These are phyloP conservation scores for Caenorhabditis briggsae DNA, from an alignment of 1,140 invertebrate genomes.

Conservation along the genomic window DNA sequence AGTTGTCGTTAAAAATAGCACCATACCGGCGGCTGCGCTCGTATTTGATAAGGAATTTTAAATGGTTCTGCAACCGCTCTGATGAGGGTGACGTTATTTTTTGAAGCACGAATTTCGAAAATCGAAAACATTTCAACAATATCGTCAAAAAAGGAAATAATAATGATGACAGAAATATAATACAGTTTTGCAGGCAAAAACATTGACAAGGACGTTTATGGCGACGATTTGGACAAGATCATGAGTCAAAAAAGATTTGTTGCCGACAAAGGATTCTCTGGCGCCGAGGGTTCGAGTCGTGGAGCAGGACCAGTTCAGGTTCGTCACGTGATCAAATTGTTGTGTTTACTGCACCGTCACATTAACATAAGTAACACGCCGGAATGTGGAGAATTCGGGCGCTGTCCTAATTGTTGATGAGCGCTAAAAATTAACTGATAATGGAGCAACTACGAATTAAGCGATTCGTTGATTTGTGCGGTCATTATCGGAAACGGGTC, in stretches of 20 bases:
- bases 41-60: constrained; percentile 3
- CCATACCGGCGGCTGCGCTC: background rate
- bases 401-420: constrained; percentile 22
- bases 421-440: constrained; percentile 11
- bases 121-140: background rate
- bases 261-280: constrained; percentile 94
- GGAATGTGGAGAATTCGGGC: constrained; percentile 32
- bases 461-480: constrained; percentile 36
- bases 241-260: constrained; percentile 93
- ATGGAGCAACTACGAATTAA: constrained; percentile 13
- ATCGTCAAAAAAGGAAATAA: constrained; percentile 18
- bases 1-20: constrained; percentile 48
- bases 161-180: background rate
- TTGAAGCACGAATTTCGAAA: constrained; percentile 45
- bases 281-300: constrained; percentile 85
- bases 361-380: background rate
- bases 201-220: constrained; percentile 90
- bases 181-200: constrained; percentile 68
- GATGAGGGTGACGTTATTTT: constrained; percentile 36
- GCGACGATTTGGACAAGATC: constrained; percentile 88
- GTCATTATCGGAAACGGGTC: constrained; percentile 29
- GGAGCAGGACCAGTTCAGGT: constrained; percentile 86
- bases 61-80: background rate
- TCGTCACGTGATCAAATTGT: background rate
- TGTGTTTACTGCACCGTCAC: background rate